Base-by-base conservation (phyloP, 2,888 invertebrate species). In the Oeneis ivallda region DNA sequence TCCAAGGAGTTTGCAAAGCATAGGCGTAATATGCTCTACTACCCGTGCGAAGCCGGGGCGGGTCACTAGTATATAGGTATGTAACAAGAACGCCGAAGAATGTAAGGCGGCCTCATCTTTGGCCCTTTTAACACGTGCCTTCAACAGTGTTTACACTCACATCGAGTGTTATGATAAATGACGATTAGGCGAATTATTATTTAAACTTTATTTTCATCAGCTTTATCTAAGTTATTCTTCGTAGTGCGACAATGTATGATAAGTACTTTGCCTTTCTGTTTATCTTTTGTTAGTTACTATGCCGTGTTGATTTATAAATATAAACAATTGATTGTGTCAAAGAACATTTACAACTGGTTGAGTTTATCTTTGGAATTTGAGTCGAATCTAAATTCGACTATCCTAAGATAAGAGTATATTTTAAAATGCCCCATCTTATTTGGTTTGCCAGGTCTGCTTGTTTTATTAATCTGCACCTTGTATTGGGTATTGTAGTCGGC, bases 41-140 rank as follows among this genome's bases (percentile, higher is more conserved):
- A n/a, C n/a, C n/a, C n/a, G n/a, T n/a, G n/a, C n/a, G n/a, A n/a
- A n/a, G n/a, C n/a, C n/a, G n/a, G n/a, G n/a, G n/a, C n/a, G n/a
- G n/a, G n/a, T n/a, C n/a, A n/a, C n/a, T 32, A 7, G 45, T 57
- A 57, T 57, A 43, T 57, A 32, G 45, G 26, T 57, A 45, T 58
- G 45, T 32, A 11, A 32, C 11, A 41, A 7, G n/a, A 53, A 10
- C 39, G 11, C 41, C 10, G 7, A 19, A 19, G 13, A 41, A 39
- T 17, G 1, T 13, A 56, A 39, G 13, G 17, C 37, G 37, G n/a
- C 5, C 37, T 54, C 37, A 37, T 54, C 54, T 54, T 10, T 54
- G 54, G 5, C 34, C 11, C n/a, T 37, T 1, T 26, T 39, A 11
- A 41, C 56, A 56, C 56, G 56, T 56, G 56, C 13, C 56, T 39